A percentile compares a stretch with the other conserved stretches of the same genome.
These are phyloP conservation scores for Mirza zaza DNA, from an alignment of 2,113 vertebrate genomes.

Conservation along the genomic window DNA sequence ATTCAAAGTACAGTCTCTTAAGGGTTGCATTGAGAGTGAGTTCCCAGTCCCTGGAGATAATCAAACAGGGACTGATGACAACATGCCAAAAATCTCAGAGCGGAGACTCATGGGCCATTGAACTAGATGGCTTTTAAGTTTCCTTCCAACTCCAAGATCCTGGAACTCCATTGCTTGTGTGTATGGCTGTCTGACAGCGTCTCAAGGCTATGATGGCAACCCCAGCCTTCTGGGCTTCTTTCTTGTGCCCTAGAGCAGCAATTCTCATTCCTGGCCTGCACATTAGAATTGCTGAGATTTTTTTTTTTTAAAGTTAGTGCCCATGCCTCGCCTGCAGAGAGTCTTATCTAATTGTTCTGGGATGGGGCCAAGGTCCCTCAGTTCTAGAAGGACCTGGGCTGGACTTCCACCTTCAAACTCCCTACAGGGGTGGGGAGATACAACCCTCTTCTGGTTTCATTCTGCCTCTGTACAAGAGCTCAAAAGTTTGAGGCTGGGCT, in stretches of 20 bases:
- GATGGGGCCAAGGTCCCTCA: background rate
- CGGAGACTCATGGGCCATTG: background rate
- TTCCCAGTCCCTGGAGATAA: background rate
- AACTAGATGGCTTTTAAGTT: background rate
- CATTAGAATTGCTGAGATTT: background rate
- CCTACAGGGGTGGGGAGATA: too few relatives aligned
- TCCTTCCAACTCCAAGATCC: background rate
- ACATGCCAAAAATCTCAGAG: background rate
- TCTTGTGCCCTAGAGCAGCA: background rate
- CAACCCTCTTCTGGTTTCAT: background rate
- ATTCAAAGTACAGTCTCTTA: background rate
- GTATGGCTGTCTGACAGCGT: background rate
- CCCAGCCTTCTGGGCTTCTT: background rate
- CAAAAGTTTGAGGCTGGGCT: background rate
- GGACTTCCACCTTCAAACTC: fast-evolving
- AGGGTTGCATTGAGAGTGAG: background rate
- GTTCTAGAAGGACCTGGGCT: background rate
- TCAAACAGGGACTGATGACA: background rate
- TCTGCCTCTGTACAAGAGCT: background rate
- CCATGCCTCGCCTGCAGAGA: background rate
- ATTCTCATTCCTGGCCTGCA: background rate
- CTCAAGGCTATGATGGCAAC: too few relatives aligned
- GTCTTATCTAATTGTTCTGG: background rate
- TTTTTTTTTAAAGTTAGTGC: background rate
- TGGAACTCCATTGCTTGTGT: too few relatives aligned